These are phyloP conservation scores for Myotis lucifugus DNA, from an alignment of 2,113 vertebrate genomes.

Conservation along the genomic window DNA sequence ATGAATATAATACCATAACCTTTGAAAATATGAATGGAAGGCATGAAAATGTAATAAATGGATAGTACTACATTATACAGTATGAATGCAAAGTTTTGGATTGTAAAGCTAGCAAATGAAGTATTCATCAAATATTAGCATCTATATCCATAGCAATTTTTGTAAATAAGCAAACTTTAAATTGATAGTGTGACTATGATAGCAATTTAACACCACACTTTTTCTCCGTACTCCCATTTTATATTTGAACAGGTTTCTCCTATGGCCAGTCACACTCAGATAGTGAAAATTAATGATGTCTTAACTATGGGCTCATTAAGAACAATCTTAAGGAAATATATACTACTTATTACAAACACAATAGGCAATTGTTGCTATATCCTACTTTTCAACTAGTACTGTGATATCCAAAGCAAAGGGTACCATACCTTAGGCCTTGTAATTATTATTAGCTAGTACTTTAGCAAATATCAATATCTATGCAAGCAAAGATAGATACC, in stretches of 20 bases:
- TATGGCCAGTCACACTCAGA: neutral
- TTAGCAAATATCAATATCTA: neutral
- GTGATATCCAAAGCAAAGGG: neutral
- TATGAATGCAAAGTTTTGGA: neutral
- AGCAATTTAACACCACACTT: neutral
- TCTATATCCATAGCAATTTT: neutral
- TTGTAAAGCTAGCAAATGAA: neutral
- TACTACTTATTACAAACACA: neutral
- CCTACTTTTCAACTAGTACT: neutral
- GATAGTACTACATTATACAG: neutral
- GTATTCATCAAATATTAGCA: neutral
- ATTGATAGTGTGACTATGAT: neutral
- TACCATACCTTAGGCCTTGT: neutral
- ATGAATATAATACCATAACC: neutral
- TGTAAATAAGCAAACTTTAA: neutral
- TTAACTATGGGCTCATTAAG: neutral
- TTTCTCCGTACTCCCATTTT: neutral
- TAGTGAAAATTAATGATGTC: neutral
- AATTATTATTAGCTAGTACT: neutral
- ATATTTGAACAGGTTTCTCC: neutral
- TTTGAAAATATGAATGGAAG: constrained; percentile 37
- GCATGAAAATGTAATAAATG: neutral
- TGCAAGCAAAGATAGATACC: neutral
- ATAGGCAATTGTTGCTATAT: neutral
- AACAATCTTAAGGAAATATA: neutral